phyloP scores from a whole-genome alignment of 2,797 vertebrate species.

The Anguilla marmorata region DNA sequence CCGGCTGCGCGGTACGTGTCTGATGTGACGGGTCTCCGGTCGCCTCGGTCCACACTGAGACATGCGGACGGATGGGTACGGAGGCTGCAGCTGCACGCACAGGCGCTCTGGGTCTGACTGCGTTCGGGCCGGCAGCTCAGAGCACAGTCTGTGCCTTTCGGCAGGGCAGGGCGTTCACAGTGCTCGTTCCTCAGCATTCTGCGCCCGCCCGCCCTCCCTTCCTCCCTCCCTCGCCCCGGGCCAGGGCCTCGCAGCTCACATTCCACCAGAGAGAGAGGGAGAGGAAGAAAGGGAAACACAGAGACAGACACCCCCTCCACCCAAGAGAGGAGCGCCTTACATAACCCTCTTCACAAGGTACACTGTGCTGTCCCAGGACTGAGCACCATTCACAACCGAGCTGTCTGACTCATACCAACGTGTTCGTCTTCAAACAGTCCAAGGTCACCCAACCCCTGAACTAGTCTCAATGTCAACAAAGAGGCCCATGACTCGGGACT shows the following conservation, averaged over 20 bases:
- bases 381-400: not conserved
- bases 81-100: not conserved
- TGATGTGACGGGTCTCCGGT: slow-evolving; percentile 33
- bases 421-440: not conserved
- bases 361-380: not conserved
- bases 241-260: slow-evolving; percentile 10
- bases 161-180: not conserved
- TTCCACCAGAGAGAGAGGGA: slow-evolving; percentile 40
- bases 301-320: not conserved
- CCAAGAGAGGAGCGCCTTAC: slow-evolving; percentile 2
- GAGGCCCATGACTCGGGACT: not conserved
- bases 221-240: not conserved
- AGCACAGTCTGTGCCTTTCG: not conserved
- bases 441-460: not conserved
- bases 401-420: not conserved
- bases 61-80: not conserved
- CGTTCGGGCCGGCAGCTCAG: not conserved
- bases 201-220: not conserved
- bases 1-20: not conserved
- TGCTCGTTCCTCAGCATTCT: not conserved
- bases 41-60: slow-evolving; percentile 22
- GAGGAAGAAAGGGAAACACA: not conserved
- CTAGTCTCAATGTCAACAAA: not conserved
- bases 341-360: not conserved
- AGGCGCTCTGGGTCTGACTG: not conserved